Evolutionary conservation across 2,797 vertebrate species (phyloP).

Genomic region (Columba guinea): DNA sequence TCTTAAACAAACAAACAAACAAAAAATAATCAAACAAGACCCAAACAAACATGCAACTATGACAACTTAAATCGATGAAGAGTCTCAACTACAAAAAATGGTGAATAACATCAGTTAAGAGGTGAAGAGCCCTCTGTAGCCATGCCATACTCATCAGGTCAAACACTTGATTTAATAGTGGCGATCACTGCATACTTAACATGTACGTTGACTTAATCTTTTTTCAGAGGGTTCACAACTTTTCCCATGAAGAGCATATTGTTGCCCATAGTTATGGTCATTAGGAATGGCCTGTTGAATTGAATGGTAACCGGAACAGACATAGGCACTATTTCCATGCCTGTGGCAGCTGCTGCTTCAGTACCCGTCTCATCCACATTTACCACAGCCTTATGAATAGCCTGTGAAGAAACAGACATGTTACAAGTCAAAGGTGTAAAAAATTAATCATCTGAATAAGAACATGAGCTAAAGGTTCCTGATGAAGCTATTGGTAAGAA

Average conservation of each 20-base stretch:
- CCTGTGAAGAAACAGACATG: slow-evolving; percentile 74
- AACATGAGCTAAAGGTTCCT: background rate
- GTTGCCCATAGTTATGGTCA: slow-evolving; percentile 74
- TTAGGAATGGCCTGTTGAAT: slow-evolving; percentile 82
- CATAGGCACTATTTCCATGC: slow-evolving; percentile 81
- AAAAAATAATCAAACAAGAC: background rate
- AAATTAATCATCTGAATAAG: background rate
- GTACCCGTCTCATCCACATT: slow-evolving; percentile 89
- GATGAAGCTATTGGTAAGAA: background rate
- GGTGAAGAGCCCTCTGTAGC: slow-evolving; percentile 3
- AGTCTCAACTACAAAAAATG: slow-evolving; percentile 33
- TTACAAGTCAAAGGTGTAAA: background rate
- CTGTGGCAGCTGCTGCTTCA: slow-evolving; percentile 83
- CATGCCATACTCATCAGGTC: slow-evolving; percentile 15
- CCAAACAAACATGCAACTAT: slow-evolving; percentile 8
- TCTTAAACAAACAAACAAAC: background rate
- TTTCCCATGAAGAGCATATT: slow-evolving; percentile 85
- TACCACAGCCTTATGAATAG: slow-evolving; percentile 88
- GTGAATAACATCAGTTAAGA: background rate
- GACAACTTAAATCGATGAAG: slow-evolving; percentile 14
- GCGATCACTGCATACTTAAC: background rate
- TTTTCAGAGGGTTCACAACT: slow-evolving; percentile 80
- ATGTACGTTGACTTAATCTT: background rate
- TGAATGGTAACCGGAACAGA: slow-evolving; percentile 70
- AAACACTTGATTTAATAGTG: background rate